Evolutionary conservation across 1,140 invertebrate species (phyloP).

Genomic region (Streblospio benedicti): DNA sequence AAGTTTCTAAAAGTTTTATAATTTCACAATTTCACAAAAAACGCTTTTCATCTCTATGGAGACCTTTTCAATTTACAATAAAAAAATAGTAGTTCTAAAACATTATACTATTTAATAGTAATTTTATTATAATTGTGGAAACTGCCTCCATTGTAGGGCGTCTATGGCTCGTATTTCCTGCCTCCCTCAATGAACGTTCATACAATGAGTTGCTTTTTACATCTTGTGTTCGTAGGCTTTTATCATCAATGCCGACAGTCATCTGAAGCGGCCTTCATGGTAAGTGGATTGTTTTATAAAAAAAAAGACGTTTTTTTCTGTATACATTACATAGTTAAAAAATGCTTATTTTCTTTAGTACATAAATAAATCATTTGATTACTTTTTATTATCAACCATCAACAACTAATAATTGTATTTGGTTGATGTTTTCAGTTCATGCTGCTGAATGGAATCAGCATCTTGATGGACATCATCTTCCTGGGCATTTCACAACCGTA

Average conservation of each 20-base stretch:
- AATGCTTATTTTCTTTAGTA: neutral
- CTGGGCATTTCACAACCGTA: too few relatives aligned
- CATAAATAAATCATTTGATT: neutral
- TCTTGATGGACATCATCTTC: constrained; percentile 27
- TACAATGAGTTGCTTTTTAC: constrained; percentile 27
- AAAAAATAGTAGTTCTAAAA: neutral
- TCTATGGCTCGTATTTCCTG: constrained; percentile 18
- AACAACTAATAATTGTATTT: too few relatives aligned
- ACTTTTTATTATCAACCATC: constrained; percentile 4
- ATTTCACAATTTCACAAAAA: neutral
- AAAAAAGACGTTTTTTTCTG: too few relatives aligned
- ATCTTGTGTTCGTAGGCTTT: constrained; percentile 28
- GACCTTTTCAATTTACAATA: neutral
- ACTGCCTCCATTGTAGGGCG: constrained; percentile 23
- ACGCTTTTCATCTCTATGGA: neutral
- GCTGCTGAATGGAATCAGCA: constrained; percentile 21
- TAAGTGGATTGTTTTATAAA: too few relatives aligned
- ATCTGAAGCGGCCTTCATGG: constrained; percentile 26
- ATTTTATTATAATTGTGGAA: neutral
- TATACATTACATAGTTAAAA: too few relatives aligned
- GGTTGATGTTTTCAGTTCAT: constrained; percentile 21
- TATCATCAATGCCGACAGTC: constrained; percentile 23
- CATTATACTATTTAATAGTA: neutral
- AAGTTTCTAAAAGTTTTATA: neutral
- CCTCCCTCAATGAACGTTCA: constrained; percentile 8